Evolutionary conservation across 1,140 invertebrate genomes (phyloP).

Genomic region (Sycophaga agraensis): DNA sequence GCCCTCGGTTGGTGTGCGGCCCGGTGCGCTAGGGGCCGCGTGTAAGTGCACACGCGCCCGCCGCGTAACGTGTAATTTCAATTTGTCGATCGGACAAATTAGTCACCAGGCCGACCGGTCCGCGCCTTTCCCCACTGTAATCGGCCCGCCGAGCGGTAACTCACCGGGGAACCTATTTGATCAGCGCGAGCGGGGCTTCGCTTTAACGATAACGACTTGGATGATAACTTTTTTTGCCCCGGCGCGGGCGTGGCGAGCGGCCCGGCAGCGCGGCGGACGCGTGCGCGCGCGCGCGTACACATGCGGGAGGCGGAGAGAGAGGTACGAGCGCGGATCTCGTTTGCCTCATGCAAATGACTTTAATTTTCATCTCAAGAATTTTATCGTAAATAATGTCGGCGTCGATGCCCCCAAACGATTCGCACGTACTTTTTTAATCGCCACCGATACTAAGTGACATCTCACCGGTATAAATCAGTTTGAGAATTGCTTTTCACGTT

Average conservation of each 20-base stretch:
- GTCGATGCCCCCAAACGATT: neutral
- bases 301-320: neutral
- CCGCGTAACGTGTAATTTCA: conserved; percentile 40
- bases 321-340: neutral
- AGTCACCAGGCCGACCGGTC: conserved; percentile 33
- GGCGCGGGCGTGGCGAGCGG: neutral
- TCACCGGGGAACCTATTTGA: conserved; percentile 25
- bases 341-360: conserved; percentile 8
- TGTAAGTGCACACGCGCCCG: neutral
- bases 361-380: conserved; percentile 8
- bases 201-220: conserved; percentile 2
- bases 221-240: conserved; percentile 6
- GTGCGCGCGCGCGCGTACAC: no score
- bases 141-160: conserved; percentile 15
- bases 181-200: neutral
- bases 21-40: neutral
- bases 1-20: neutral
- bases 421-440: no score
- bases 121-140: conserved; percentile 18
- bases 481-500: neutral
- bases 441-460: neutral
- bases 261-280: neutral
- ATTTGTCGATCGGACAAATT: conserved; percentile 41
- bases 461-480: neutral
- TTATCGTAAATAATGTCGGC: neutral